phyloP scores from a whole-genome alignment of 1,140 invertebrate species.

The Sinella curviseta region DNA sequence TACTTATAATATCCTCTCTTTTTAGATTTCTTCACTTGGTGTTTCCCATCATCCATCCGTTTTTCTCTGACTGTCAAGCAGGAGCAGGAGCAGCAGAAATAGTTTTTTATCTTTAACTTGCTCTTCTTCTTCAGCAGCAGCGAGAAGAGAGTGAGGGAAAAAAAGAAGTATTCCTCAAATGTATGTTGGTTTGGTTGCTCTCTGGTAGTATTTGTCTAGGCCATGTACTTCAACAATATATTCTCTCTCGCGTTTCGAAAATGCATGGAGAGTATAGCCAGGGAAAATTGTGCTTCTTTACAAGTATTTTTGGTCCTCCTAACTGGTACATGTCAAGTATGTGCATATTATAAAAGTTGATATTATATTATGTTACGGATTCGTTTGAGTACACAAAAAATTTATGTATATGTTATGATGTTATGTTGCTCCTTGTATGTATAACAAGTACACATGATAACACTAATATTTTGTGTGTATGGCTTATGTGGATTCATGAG shows the following conservation, averaged over 20 bases:
- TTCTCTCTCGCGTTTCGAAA: too few relatives aligned
- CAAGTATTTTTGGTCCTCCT: too few relatives aligned
- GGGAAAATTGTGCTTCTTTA: neutral
- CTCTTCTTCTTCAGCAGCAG: neutral
- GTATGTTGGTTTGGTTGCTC: neutral
- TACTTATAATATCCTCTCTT: neutral
- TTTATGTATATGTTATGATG: too few relatives aligned
- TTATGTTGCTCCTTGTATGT: neutral
- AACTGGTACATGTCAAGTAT: too few relatives aligned
- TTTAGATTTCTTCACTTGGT: conserved; percentile 21
- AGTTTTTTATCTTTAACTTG: neutral
- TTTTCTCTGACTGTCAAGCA: neutral
- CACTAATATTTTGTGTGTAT: too few relatives aligned
- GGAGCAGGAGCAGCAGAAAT: neutral
- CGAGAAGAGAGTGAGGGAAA: conserved; percentile 6
- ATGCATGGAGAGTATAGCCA: neutral
- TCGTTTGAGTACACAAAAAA: too few relatives aligned
- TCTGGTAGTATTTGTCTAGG: too few relatives aligned
- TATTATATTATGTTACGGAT: neutral
- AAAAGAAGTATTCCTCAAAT: neutral
- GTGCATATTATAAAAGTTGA: too few relatives aligned
- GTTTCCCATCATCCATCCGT: conserved; percentile 24
- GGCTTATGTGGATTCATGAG: too few relatives aligned
- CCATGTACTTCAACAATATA: too few relatives aligned
- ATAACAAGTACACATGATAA: neutral